These are phyloP conservation scores for Macrobrachium rosenbergii DNA, from an alignment of 1,140 invertebrate genomes.

Conservation along the genomic window DNA sequence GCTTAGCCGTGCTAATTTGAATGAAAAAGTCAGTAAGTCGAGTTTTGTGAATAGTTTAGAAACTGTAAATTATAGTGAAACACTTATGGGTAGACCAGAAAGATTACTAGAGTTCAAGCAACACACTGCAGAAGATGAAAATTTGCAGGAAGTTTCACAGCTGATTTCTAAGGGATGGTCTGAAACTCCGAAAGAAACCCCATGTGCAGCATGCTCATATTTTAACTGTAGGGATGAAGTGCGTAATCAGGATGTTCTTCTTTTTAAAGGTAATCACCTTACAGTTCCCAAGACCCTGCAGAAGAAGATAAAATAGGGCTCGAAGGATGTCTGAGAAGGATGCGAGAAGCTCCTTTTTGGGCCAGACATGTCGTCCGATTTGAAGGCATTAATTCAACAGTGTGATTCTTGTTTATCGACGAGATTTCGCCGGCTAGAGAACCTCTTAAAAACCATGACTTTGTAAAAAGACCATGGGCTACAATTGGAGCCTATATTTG, in stretches of 20 bases:
- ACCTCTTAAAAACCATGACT: neutral
- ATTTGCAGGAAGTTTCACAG: too few relatives aligned
- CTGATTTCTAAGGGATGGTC: too few relatives aligned
- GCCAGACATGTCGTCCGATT: neutral
- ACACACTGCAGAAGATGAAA: too few relatives aligned
- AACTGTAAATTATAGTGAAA: too few relatives aligned
- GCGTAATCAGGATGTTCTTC: neutral
- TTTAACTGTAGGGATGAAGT: neutral
- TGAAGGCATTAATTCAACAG: slow-evolving; percentile 4
- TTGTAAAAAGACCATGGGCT: slow-evolving; percentile 17
- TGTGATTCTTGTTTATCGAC: slow-evolving; percentile 28
- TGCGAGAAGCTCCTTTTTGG: slow-evolving; percentile 29
- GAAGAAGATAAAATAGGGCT: neutral
- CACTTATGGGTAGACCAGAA: too few relatives aligned
- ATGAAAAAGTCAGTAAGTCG: too few relatives aligned
- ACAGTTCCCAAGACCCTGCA: neutral
- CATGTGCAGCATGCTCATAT: neutral
- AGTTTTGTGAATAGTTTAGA: too few relatives aligned
- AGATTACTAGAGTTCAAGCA: too few relatives aligned
- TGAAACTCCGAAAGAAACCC: neutral
- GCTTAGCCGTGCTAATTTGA: slow-evolving; percentile 31
- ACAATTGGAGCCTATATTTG: slow-evolving; percentile 22
- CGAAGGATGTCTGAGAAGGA: neutral
- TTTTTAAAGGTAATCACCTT: too few relatives aligned
- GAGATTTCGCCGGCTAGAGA: neutral